Evolutionary conservation across 1,140 invertebrate species (phyloP).

Genomic region (Atta cephalotes): DNA sequence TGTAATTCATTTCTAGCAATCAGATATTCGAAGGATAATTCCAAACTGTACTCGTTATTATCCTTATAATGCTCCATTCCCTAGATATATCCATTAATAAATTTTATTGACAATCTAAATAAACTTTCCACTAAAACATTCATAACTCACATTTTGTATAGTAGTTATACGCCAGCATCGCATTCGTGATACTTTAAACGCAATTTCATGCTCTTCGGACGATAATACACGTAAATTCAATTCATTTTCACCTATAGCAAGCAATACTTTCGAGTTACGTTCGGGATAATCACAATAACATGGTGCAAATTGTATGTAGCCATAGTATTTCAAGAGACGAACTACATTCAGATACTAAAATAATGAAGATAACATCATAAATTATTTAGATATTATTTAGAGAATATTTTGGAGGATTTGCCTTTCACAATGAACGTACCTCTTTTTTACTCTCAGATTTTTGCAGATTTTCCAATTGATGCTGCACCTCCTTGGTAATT

Average conservation of each 20-base stretch:
- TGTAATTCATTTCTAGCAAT: constrained; percentile 96
- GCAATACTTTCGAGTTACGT: constrained; percentile 88
- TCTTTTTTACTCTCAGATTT: constrained; percentile 93
- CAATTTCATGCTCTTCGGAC: constrained; percentile 88
- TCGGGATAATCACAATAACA: constrained; percentile 93
- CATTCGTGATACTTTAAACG: constrained; percentile 97
- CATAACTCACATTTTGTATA: constrained; percentile 89
- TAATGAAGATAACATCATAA: constrained; percentile 61
- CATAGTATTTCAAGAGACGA: constrained; percentile 94
- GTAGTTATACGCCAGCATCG: constrained; percentile 98
- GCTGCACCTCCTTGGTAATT: constrained; percentile 90
- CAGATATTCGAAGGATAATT: constrained; percentile 98
- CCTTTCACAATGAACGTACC: constrained; percentile 85
- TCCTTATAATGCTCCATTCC: constrained; percentile 78
- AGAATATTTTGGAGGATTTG: background rate
- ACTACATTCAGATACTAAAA: constrained; percentile 94
- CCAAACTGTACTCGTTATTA: constrained; percentile 86
- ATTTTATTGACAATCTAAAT: constrained; percentile 30
- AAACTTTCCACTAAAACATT: background rate
- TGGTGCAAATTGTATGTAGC: constrained; percentile 93
- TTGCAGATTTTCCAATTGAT: constrained; percentile 90
- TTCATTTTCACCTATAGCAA: constrained; percentile 93
- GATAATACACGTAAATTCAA: constrained; percentile 89
- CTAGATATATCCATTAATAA: constrained; percentile 67
- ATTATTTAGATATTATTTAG: background rate